Evolutionary conservation across 1,140 invertebrate genomes (phyloP), one percentile per base, ranked within the genome.

Genomic region (Leptopilina clavipes): DNA sequence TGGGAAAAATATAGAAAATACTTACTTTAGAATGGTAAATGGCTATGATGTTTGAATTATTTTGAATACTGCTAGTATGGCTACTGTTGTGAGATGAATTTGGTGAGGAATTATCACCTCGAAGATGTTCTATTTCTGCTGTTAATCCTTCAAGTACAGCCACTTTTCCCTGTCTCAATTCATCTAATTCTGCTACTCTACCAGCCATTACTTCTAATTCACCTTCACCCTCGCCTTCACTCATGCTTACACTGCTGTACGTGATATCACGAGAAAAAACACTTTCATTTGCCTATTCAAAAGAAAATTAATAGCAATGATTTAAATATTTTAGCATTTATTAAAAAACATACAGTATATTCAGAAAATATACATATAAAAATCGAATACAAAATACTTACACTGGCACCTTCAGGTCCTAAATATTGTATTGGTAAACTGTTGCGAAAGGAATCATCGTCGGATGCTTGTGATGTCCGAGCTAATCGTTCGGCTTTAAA

Each of bases 161-260:
- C 79, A 88, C 88, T 71, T 90, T 90, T 14, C 85, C 86, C 44
- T 90, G 87, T 6, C 90, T 74, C 48, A 87, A 48, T 71, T 89
- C 87, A 77, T 89, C 83, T 12, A 91, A 78, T 73, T 87, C 85
- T 31, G 86, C 88, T 0, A 90, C 87, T 52, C 89, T 84, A 43
- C 86, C 88, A 8, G 88, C 86, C 71, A 89, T 84, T 14, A 86
- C 87, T 73, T 91, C 89, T 12, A 90, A 80, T 73, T 91, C 89
- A n/a, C 81, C 85, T 75, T 90, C 89, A 7, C 85, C 88, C 75
- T 90, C 89, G 59, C 88, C 89, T 79, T 91, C 90, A 25, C 89
- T 90, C 82, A 89, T 86, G n/a, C 87, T 89, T 12, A 89, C 82
- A 19, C 87, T 89, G 19, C 86, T 88, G 22, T 88, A 81, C 1